Conservation (phyloP, 1,140 invertebrate genomes). For the Caenorhabditis briggsae region DNA sequence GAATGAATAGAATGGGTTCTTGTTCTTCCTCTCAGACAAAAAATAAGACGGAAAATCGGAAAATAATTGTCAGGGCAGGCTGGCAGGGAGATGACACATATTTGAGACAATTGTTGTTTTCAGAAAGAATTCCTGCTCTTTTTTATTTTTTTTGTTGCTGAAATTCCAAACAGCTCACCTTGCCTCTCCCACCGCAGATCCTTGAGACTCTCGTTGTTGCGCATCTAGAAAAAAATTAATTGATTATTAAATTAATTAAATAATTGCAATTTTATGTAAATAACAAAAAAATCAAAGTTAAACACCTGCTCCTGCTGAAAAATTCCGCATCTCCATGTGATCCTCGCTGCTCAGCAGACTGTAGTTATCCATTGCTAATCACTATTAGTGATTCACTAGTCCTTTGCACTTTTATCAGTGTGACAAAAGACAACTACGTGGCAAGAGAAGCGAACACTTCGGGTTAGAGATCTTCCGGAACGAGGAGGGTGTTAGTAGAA, state of each 20-base stretch:
- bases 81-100: not conserved
- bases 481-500: not conserved
- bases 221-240: too few relatives aligned
- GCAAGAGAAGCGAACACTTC: not conserved
- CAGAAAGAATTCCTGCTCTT: too few relatives aligned
- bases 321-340: constrained; percentile 11
- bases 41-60: not conserved
- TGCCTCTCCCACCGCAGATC: too few relatives aligned
- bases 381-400: too few relatives aligned
- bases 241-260: too few relatives aligned
- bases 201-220: too few relatives aligned
- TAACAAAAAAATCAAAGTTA: not conserved
- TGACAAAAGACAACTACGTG: too few relatives aligned
- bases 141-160: too few relatives aligned
- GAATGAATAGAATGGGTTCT: not conserved
- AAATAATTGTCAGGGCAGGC: not conserved
- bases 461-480: not conserved
- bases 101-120: too few relatives aligned
- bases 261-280: too few relatives aligned
- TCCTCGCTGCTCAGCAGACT: constrained; percentile 32
- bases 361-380: constrained; percentile 1
- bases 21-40: not conserved
- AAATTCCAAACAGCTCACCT: too few relatives aligned
- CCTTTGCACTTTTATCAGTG: too few relatives aligned
- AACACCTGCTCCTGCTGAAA: not conserved